Conservation (phyloP, 2,797 vertebrate genomes). For the Danio kyathit region DNA sequence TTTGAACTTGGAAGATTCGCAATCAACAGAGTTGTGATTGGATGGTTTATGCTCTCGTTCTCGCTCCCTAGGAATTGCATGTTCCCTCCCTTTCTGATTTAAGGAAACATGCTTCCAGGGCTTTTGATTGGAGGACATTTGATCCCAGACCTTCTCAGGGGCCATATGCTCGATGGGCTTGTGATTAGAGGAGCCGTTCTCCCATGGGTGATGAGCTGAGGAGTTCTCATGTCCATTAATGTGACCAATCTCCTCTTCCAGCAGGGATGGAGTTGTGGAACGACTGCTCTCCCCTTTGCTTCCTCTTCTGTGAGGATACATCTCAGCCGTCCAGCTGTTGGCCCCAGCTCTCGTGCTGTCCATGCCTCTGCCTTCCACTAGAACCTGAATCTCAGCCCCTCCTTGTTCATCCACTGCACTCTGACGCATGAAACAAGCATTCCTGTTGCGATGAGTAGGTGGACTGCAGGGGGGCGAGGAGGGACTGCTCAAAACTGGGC, state of each 20-base stretch:
- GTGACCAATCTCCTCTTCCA: constrained; percentile 87
- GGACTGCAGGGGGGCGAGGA: constrained; percentile 84
- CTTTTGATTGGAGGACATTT: constrained; percentile 76
- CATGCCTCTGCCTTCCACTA: constrained; percentile 87
- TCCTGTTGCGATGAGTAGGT: constrained; percentile 82
- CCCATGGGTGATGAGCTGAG: constrained; percentile 76
- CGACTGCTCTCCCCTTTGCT: constrained; percentile 84
- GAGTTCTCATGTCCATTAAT: constrained; percentile 85
- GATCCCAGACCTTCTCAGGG: constrained; percentile 82
- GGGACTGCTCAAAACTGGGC: constrained; percentile 89
- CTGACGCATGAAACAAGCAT: constrained; percentile 92
- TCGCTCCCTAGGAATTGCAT: constrained; percentile 85
- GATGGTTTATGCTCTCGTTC: constrained; percentile 78
- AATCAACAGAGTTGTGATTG: constrained; percentile 80
- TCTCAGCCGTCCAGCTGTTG: constrained; percentile 90
- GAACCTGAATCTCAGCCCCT: constrained; percentile 93
- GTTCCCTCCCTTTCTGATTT: constrained; percentile 84
- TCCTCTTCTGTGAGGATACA: constrained; percentile 78
- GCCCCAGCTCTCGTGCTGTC: constrained; percentile 75
- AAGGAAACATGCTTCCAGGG: constrained; percentile 73
- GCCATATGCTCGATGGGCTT: constrained; percentile 86
- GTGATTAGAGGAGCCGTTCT: constrained; percentile 79
- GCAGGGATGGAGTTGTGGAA: constrained; percentile 78
- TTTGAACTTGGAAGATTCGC: constrained; percentile 80
- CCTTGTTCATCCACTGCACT: constrained; percentile 88